phyloP scores from a whole-genome alignment of 2,797 vertebrate species.

The Capromys pilorides region DNA sequence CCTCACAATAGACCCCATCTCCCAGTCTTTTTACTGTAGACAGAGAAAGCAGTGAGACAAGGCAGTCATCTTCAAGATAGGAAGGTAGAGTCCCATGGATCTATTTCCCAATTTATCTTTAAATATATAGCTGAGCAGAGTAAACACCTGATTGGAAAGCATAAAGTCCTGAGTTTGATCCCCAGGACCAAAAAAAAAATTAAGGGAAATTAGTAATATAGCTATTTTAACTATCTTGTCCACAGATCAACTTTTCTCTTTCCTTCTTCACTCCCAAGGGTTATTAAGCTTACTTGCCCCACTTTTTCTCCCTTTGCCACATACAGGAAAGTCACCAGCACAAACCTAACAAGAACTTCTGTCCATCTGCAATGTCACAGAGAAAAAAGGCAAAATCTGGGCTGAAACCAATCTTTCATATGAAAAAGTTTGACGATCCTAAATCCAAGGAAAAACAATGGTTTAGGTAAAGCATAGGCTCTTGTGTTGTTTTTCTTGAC shows the following conservation, averaged over 20 bases:
- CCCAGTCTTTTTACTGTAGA: background rate
- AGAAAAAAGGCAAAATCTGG: constrained; percentile 27
- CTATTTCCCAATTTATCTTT: background rate
- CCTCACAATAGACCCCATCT: constrained; percentile 54
- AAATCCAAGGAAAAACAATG: constrained; percentile 59
- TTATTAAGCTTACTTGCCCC: background rate
- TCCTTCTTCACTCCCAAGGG: background rate
- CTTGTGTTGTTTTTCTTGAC: background rate
- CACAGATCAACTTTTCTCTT: too few species aligned
- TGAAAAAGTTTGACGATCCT: constrained; percentile 17
- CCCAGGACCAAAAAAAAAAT: too few species aligned
- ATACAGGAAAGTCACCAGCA: constrained; percentile 45
- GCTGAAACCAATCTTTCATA: constrained; percentile 45
- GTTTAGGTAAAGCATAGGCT: constrained; percentile 73
- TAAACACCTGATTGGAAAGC: too few species aligned
- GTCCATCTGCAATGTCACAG: constrained; percentile 34
- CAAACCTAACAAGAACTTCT: background rate
- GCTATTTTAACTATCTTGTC: background rate
- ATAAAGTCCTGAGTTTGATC: too few species aligned
- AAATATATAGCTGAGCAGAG: background rate
- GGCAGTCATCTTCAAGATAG: background rate
- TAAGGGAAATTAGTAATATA: background rate
- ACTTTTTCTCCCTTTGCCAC: background rate
- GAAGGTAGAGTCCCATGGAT: background rate
- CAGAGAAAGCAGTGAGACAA: background rate